Percentiles rank a stretch among this genome's conserved stretches.
Conservation (phyloP, 2,888 invertebrate species). For the Bombylius discolor region DNA sequence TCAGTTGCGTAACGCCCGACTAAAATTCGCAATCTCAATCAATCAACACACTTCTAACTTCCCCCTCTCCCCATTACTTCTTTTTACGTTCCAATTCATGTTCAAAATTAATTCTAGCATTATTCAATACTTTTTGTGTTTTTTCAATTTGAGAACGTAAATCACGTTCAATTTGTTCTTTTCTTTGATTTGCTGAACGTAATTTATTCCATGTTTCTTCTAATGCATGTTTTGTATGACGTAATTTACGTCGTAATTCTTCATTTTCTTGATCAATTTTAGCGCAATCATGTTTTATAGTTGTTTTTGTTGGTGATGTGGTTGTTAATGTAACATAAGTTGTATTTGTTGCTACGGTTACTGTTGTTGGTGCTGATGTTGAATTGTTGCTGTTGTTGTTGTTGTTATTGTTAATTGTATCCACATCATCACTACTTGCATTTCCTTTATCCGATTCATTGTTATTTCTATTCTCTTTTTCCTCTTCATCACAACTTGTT, state of each 20-base stretch:
- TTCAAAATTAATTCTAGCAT: slow-evolving; percentile 62
- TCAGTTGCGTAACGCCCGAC: too few relatives aligned
- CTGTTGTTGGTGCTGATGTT: slow-evolving; percentile 15
- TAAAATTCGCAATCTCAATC: too few relatives aligned
- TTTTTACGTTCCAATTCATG: slow-evolving; percentile 23
- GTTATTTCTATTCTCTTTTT: not conserved
- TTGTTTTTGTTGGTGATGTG: not conserved
- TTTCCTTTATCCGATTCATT: not conserved
- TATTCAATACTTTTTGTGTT: slow-evolving; percentile 61
- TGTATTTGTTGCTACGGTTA: not conserved
- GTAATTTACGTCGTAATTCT: slow-evolving; percentile 54
- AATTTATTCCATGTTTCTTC: slow-evolving; percentile 66
- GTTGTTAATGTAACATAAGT: not conserved
- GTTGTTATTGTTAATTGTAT: not conserved
- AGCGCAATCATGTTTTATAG: slow-evolving; percentile 30
- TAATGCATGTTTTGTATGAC: slow-evolving; percentile 57
- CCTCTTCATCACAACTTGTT: not conserved
- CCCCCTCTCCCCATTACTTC: too few relatives aligned
- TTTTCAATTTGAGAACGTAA: slow-evolving; percentile 70
- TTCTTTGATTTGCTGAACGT: slow-evolving; percentile 62
- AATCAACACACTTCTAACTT: too few relatives aligned
- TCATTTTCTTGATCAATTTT: slow-evolving; percentile 52
- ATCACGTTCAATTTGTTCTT: slow-evolving; percentile 69
- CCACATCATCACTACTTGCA: not conserved
- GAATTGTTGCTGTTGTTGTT: not conserved